Evolutionary conservation across 1,140 invertebrate genomes (phyloP), one percentile per base, ranked within the genome.

Genomic region (Gryon sp.): DNA sequence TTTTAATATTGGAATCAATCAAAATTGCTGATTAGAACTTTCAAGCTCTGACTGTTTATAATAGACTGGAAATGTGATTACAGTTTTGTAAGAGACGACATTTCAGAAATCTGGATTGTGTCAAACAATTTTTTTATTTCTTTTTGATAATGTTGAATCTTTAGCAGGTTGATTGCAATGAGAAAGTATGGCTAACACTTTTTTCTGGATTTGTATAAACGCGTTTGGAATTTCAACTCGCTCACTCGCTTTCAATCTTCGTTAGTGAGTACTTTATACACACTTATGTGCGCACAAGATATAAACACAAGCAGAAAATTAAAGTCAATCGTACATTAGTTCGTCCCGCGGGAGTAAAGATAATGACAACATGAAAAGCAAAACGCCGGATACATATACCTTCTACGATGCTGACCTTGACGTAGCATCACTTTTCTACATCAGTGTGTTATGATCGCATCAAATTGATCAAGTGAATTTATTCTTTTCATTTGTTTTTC

Each of bases 341-440:
- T 36, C 34, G 36, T 70, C 48, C 55, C 48, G 66, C 46, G 38
- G 66, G 66, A 70, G 48, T 12, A 1, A 48, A 53, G 45, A 36
- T 70, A 63, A 73, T 72, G 45, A 53, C 63, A 62, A 41, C 50
- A 53, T 40, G 50, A 62, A 52, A 77, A 74, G 65, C 20, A 43
- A 55, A 26, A 68, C 50, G 46, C 20, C 34, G 41, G 43, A 60
- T 53, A 34, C 32, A 11, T 24, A 19, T 74, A 73, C 76, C 79
- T 82, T 80, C 79, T 73, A 78, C 69, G 76, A 36, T 63, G 60
- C 14, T 80, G 82, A 81, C 83, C 83, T 85, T 85, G 82, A 80
- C 78, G 79, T 46, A 55, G 72, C 79, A 83, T 84, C 83, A 80
- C 80, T 85, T 85, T 85, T 85, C 83, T 82, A 80, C 66, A 76